These are phyloP conservation scores for Rhabdomys pumilio DNA, from an alignment of 2,797 vertebrate species.

Conservation along the genomic window DNA sequence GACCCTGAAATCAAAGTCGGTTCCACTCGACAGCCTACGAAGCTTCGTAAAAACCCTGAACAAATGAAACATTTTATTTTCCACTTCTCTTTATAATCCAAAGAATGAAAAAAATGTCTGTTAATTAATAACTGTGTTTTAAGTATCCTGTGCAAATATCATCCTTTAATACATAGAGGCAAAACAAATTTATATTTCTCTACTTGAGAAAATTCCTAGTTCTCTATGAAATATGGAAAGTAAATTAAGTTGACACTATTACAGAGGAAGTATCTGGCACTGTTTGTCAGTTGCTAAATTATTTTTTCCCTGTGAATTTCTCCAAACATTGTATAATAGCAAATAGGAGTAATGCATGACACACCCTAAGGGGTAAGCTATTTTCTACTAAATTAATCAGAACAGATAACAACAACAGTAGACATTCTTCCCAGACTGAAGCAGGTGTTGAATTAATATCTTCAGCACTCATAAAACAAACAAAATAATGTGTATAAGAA, in stretches of 20 bases:
- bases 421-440: slow-evolving; percentile 52
- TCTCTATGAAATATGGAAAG: slow-evolving; percentile 48
- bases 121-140: slow-evolving; percentile 55
- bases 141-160: background rate
- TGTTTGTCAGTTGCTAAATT: slow-evolving; percentile 11
- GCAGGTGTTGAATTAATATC: slow-evolving; percentile 58
- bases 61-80: slow-evolving; percentile 48
- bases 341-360: slow-evolving; percentile 75
- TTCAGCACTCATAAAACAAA: background rate
- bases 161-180: background rate
- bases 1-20: slow-evolving; percentile 69
- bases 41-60: background rate
- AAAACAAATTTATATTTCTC: slow-evolving; percentile 15
- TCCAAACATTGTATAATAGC: slow-evolving; percentile 73
- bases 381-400: slow-evolving; percentile 77
- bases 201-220: slow-evolving; percentile 21
- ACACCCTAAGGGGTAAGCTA: slow-evolving; percentile 38
- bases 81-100: slow-evolving; percentile 17
- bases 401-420: slow-evolving; percentile 66
- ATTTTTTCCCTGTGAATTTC: slow-evolving; percentile 75
- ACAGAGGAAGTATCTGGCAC: slow-evolving; percentile 48
- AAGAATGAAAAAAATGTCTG: background rate
- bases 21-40: slow-evolving; percentile 65
- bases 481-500: slow-evolving; percentile 38
- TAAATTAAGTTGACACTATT: slow-evolving; percentile 62